Conservation (phyloP, 2,113 vertebrate genomes). For the Okapia johnstoni region DNA sequence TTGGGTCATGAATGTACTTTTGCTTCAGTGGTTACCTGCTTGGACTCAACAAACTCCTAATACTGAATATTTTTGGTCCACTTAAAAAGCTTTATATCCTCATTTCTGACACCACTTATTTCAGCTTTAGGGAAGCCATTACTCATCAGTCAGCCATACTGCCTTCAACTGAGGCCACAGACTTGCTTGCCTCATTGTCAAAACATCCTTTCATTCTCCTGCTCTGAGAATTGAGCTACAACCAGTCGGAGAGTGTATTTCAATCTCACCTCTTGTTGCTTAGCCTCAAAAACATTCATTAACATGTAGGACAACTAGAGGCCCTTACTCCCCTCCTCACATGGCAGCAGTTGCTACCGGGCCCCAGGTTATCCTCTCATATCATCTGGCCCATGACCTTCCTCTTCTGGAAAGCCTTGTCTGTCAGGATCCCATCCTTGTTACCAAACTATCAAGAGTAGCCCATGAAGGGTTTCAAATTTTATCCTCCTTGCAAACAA, state of each 20-base stretch:
- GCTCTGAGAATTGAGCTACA: neutral
- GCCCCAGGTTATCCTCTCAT: neutral
- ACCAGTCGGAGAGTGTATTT: neutral
- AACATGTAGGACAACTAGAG: neutral
- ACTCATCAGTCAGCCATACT: neutral
- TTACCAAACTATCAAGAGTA: neutral
- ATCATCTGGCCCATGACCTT: neutral
- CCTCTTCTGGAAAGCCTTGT: neutral
- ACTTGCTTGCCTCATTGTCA: neutral
- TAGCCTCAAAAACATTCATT: neutral
- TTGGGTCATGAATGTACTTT: neutral
- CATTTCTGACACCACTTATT: neutral
- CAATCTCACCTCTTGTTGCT: neutral
- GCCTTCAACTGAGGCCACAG: neutral
- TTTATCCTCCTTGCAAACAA: neutral
- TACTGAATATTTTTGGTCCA: neutral
- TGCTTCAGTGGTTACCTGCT: neutral
- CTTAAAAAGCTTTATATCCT: neutral
- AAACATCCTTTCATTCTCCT: neutral
- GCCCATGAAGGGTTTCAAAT: neutral
- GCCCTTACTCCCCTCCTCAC: neutral
- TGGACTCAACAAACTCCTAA: neutral
- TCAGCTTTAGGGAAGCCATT: neutral
- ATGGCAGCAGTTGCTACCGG: neutral
- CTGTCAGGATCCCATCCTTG: neutral